Evolutionary conservation across 2,113 vertebrate genomes (phyloP), one percentile per base, ranked within the genome.

Genomic region (Anoura caudifer): DNA sequence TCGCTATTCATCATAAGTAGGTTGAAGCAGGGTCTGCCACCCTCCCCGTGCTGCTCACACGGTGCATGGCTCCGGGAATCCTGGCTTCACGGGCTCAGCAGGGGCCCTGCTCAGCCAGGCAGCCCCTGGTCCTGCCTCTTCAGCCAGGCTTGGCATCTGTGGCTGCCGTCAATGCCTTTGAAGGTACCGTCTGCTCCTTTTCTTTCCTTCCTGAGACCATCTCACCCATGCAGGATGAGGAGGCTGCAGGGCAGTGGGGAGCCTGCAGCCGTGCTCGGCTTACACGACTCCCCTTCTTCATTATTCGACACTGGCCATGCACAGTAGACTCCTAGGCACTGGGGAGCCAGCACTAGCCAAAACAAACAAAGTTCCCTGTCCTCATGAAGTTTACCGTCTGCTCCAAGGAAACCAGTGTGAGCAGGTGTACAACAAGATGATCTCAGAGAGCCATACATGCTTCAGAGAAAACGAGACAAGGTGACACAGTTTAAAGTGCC

Each of bases 301-400:
- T 45, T 6, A 36, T 17, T 92, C 61, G 28, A 1, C 31, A 16
- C 0, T 4, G n/a, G 84, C 43, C 17, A 17, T 7, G 50, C 36
- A 4, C 31, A 3, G 20, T 1, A 31, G 77, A 69, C 17, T 0
- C 19, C 5, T 5, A 15, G 73, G 41, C n/a, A 1, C 2, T 11
- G 26, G 67, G 41, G 38, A 45, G 3, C 28, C 3, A 28, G 65
- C 47, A 13, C 26, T n/a, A n/a, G 36, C 17, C 1, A 4, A 54
- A 36, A 7, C 0, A 67, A 59, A 69, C 22, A 3, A 19, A 17
- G 4, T 24, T 0, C 33, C 4, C 22, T 0, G 10, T 63, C 72
- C 43, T 33, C 0, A 0, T 22, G 17, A 31, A 28, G 5, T 14
- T 94, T 24, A 4, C n/a, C 14, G 10, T 31, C 43, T 14, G 19